phyloP scores from a whole-genome alignment of 1,140 invertebrate genomes.

The Paraescarpia echinospica region DNA sequence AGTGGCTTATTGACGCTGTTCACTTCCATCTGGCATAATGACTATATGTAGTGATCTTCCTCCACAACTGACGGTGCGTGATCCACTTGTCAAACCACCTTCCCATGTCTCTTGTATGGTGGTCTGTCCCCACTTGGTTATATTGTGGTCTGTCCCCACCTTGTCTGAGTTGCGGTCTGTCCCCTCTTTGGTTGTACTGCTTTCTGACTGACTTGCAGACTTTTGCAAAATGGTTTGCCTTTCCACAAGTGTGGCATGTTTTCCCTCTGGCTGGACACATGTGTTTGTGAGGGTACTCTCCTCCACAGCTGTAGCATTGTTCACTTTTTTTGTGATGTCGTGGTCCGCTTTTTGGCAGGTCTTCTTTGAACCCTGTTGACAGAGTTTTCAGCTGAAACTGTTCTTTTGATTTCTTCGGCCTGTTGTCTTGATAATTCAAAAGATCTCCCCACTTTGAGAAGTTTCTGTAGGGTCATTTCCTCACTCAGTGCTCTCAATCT shows the following conservation, averaged over 20 bases:
- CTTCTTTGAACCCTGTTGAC: not conserved
- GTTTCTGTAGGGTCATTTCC: slow-evolving; percentile 10
- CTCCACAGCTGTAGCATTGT: slow-evolving; percentile 9
- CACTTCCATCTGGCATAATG: not conserved
- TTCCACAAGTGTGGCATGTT: slow-evolving; percentile 7
- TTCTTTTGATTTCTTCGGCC: slow-evolving; percentile 2
- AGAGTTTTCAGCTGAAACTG: not conserved
- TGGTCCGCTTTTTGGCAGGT: not conserved
- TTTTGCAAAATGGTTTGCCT: slow-evolving; percentile 16
- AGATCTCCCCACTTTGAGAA: slow-evolving; percentile 4
- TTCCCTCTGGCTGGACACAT: slow-evolving; percentile 2
- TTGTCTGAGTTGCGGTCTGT: slow-evolving; percentile 2
- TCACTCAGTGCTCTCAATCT: slow-evolving; percentile 2
- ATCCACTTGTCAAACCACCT: slow-evolving; percentile 14
- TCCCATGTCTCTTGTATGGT: not conserved
- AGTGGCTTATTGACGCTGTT: slow-evolving; percentile 15
- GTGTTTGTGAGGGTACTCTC: not conserved
- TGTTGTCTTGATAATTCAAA: too few species aligned
- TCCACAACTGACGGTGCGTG: too few species aligned
- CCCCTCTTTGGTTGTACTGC: not conserved
- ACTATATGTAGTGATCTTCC: too few species aligned
- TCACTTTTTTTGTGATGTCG: not conserved
- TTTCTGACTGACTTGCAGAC: not conserved
- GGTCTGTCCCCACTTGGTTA: too few species aligned
- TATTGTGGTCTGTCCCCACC: slow-evolving; percentile 2